A percentile compares a stretch with the other conserved stretches of the same genome.
Evolutionary conservation across 2,888 invertebrate genomes (phyloP).

Genomic region (Acleris emargana): DNA sequence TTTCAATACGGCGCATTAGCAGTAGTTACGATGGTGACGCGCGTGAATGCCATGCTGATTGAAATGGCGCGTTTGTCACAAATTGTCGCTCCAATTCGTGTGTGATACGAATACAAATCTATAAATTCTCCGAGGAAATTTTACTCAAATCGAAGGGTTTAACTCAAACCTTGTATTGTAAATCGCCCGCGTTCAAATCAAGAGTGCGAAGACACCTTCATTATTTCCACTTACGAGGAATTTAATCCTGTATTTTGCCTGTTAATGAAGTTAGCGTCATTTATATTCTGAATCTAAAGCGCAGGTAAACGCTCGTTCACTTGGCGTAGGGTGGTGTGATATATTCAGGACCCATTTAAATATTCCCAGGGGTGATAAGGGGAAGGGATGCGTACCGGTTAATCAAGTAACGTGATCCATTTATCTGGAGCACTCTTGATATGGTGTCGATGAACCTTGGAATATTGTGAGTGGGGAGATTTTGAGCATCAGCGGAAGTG

Average conservation of each 20-base stretch:
- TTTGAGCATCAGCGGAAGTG: constrained; percentile 51
- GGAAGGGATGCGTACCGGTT: constrained; percentile 79
- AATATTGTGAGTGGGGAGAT: constrained; percentile 72
- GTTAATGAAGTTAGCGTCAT: constrained; percentile 73
- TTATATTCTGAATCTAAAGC: constrained; percentile 69
- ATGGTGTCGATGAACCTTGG: constrained; percentile 75
- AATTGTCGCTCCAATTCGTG: constrained; percentile 75
- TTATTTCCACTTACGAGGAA: constrained; percentile 45
- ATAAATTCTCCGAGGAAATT: constrained; percentile 39
- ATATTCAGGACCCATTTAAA: constrained; percentile 81
- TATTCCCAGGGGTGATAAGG: constrained; percentile 82
- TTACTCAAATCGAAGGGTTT: constrained; percentile 4
- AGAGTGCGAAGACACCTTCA: constrained; percentile 26
- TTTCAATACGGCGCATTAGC: constrained; percentile 74
- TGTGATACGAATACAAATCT: constrained; percentile 65
- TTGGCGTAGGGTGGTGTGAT: constrained; percentile 77
- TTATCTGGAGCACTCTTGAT: constrained; percentile 81
- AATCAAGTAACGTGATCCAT: constrained; percentile 84
- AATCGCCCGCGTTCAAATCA: not conserved
- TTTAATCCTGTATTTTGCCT: constrained; percentile 49
- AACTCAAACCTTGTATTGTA: not conserved
- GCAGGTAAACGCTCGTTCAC: constrained; percentile 73
- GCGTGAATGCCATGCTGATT: constrained; percentile 79
- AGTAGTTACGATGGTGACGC: constrained; percentile 69
- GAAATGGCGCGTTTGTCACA: constrained; percentile 71